Base-by-base conservation (phyloP, 2,888 invertebrate genomes). In the Brassicogethes aeneus region DNA sequence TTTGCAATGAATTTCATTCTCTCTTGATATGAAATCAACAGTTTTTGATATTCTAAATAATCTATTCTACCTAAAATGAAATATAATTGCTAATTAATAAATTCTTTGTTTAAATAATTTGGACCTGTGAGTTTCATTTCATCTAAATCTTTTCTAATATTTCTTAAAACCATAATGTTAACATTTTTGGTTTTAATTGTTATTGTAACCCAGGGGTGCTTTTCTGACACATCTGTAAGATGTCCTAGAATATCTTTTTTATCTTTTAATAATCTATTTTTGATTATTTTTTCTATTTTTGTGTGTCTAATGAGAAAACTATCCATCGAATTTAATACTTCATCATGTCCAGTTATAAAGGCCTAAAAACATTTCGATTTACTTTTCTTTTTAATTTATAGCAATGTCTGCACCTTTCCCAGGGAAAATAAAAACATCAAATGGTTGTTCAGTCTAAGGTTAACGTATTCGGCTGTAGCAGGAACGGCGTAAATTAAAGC, bases 171-270 rank as follows among this genome's bases (percentile, higher is more conserved):
- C 10, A 75, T 72, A 0, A 78, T 70, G 34, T 75, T 75, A 0
- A 79, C 79, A 51, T 80, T 79, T 3, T 74, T 64, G 0, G 80
- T 79, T 60, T 80, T 80, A 36, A 79, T 77, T 0, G 79, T 77
- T 37, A 79, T 73, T 1, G 79, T 79, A 0, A 80, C 77, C 70
- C 75, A 74, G 0, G 76, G 76, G 10, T 23, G 23, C 10, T 5
- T 7, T 23, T 23, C 5, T 10, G 23, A 23, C 23, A 23, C 5
- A 7, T 23, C 5, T 7, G 5, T 10, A 23, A 23, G 23, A 7
- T 10, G 5, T 23, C 23, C 10, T 23, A 23, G 10, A 23, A 23
- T 23, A 5, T 23, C 23, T 23, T 23, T 5, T 10, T 23, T 23
- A 5, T 23, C 23, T 23, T 10, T 5, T 23, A 23, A n/a, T n/a